Base-by-base conservation (phyloP, 2,888 invertebrate species). In the Tribolium freemani region DNA sequence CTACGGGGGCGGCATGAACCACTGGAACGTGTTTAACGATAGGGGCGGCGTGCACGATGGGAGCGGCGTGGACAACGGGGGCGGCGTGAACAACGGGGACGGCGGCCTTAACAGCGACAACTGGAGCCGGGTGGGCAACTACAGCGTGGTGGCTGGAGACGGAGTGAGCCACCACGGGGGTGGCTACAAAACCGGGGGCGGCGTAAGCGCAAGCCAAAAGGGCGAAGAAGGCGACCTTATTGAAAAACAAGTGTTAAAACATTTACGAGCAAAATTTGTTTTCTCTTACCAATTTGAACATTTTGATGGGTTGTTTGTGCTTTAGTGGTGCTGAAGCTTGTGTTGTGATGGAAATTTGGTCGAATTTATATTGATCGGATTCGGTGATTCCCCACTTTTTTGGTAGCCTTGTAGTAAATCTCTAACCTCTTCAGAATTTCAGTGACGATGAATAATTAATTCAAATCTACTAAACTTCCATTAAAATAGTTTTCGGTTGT, bases 41-140 rank as follows among this genome's bases (percentile, higher is more conserved):
- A 48, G 80, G 80, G 38, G 78, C 80, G 68, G 80, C 72, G 71
- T 78, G 81, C 26, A 84, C 83, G n/a, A 56, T 72, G 1, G 83
- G 85, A 13, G 76, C 76, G 38, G 83, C 80, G 73, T 80, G 76
- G 56, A 77, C 76, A 31, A 83, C 73, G n/a, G 81, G 81, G 8
- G 79, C 81, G 44, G 82, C 75, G 56, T 76, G 75, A 11, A 77
- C 77, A 16, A 77, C 50, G 5, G 70, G 78, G 48, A 79, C 76
- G 38, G 80, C 78, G 8, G 77, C 71, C 16, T 72, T 75, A 31
- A 80, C 79, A 10, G 78, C 76, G 26, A 88, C 84, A 3, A 78
- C 67, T 6, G 80, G 78, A 8, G 76, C 45, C 4, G 71, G 70
- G 46, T 74, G 74, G 16, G 71, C 74, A 9, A 79, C 75, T 5